Base-by-base conservation (phyloP, 2,888 invertebrate genomes). In the Caenorhabditis uteleia region DNA sequence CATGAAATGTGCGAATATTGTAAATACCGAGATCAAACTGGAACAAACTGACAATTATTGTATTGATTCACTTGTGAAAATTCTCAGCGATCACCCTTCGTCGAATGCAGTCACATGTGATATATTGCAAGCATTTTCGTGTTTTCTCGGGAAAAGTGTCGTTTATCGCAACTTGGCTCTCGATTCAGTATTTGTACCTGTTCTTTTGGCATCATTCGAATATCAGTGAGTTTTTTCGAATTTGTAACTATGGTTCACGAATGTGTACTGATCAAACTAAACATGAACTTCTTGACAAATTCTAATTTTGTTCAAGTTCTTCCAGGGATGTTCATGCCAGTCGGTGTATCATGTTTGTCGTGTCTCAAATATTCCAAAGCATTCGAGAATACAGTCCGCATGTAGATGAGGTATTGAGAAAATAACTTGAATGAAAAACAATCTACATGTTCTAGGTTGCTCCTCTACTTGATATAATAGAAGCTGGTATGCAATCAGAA, bases 161-260 rank as follows among this genome's bases (percentile, higher is more conserved):
- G 40, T 48, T 18, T 66, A 46, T 33, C 39, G 66, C 12, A 66
- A 66, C 23, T 14, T 66, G 7, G 59, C 66, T 3, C 48, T 66
- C 8, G 66, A 66, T 18, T 8, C 4, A n/a, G 56, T 53, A 6
- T 39, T 66, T 10, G 56, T 66, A 10, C 59, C 66, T 6, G 51
- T 46, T 10, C 12, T 66, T 10, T 18, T 66, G 0, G 29, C n/a
- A 16, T 25, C 40, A 4, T 29, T 18, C 33, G 40, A 26, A n/a
- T 40, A 18, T 20, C 16, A 50, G 50, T 49, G 14, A 49, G 21
- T 27, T 43, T 43, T 43, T 12, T 21, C 5, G 8, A 12, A 6
- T 29, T 50, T 49, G 16, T 10, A 26, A 12, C n/a, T n/a, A n/a
- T n/a, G n/a, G n/a, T n/a, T n/a, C n/a, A n/a, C n/a, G n/a, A n/a